A percentile compares a stretch with the other conserved stretches of the same genome.
Conservation (phyloP, 2,888 invertebrate genomes). For the Ennomos fuscantarius region DNA sequence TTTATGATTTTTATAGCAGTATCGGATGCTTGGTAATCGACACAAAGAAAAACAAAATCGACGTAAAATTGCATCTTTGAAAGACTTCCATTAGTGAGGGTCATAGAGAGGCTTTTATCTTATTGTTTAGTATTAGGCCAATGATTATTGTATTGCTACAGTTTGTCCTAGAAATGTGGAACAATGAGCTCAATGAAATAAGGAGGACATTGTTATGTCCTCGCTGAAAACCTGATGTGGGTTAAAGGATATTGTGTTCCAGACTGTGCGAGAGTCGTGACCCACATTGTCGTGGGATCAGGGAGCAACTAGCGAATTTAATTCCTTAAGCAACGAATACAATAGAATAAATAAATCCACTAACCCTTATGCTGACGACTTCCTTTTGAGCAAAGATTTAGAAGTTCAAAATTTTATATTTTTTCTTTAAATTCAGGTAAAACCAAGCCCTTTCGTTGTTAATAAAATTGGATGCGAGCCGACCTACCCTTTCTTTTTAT, state of each 20-base stretch:
- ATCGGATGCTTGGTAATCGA: too few species aligned
- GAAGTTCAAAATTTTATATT: conserved; percentile 61
- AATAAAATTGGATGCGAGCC: conserved; percentile 70
- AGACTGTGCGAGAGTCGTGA: conserved; percentile 54
- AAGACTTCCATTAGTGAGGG: conserved; percentile 28
- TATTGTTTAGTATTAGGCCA: conserved; percentile 22
- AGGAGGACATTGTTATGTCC: conserved; percentile 31
- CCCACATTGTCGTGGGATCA: conserved; percentile 73
- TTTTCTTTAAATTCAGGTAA: conserved; percentile 72
- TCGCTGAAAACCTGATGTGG: conserved; percentile 40
- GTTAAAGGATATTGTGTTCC: conserved; percentile 47
- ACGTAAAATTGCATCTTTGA: conserved; percentile 37
- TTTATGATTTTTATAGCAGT: too few species aligned
- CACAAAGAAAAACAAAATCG: conserved; percentile 49
- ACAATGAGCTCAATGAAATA: conserved; percentile 31
- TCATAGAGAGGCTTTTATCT: conserved; percentile 31
- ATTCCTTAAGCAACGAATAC: conserved; percentile 68
- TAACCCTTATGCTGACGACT: conserved; percentile 78
- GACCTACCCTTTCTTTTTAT: conserved; percentile 81
- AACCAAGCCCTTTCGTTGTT: conserved; percentile 55
- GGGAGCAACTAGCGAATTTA: conserved; percentile 67
- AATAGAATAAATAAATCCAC: conserved; percentile 63
- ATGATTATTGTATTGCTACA: conserved; percentile 35
- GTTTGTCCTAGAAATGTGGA: conserved; percentile 29
- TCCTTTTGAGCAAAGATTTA: conserved; percentile 75